phyloP scores from a whole-genome alignment of 2,888 invertebrate genomes.

The Caenorhabditis sp. region DNA sequence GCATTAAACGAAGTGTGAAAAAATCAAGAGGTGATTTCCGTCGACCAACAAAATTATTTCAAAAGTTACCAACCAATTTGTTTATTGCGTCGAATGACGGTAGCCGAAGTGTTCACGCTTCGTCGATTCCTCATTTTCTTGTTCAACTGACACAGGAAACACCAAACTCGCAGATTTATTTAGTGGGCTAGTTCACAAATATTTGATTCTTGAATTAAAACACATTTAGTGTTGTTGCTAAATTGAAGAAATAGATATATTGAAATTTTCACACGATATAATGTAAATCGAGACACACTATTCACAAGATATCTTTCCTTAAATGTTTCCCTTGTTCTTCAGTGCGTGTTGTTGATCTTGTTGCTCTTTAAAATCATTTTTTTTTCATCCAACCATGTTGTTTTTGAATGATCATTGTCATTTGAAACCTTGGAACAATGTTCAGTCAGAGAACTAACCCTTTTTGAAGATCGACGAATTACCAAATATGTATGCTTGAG shows the following conservation, averaged over 20 bases:
- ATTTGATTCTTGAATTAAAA: not conserved
- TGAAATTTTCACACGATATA: slow-evolving; percentile 48
- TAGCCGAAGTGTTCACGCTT: slow-evolving; percentile 3
- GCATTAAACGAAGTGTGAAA: not conserved
- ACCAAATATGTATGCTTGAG: not conserved
- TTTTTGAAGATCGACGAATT: not conserved
- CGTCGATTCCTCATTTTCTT: not conserved
- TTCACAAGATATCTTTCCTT: not conserved
- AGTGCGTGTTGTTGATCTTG: not conserved
- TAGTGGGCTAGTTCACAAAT: not conserved
- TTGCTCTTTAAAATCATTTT: too few relatives aligned
- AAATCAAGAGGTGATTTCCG: slow-evolving; percentile 26
- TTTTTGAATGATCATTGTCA: too few relatives aligned
- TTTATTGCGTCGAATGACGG: not conserved
- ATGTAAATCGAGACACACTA: slow-evolving; percentile 37
- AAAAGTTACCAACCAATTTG: not conserved
- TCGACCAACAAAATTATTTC: not conserved
- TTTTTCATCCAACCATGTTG: too few relatives aligned
- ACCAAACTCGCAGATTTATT: not conserved
- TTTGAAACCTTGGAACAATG: too few relatives aligned
- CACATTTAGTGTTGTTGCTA: not conserved
- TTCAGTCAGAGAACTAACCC: not conserved
- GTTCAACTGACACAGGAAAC: not conserved
- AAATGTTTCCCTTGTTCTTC: not conserved
- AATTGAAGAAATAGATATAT: slow-evolving; percentile 5